Evolutionary conservation across 2,797 vertebrate genomes (phyloP).

Genomic region (Acrossocheilus fasciatus): DNA sequence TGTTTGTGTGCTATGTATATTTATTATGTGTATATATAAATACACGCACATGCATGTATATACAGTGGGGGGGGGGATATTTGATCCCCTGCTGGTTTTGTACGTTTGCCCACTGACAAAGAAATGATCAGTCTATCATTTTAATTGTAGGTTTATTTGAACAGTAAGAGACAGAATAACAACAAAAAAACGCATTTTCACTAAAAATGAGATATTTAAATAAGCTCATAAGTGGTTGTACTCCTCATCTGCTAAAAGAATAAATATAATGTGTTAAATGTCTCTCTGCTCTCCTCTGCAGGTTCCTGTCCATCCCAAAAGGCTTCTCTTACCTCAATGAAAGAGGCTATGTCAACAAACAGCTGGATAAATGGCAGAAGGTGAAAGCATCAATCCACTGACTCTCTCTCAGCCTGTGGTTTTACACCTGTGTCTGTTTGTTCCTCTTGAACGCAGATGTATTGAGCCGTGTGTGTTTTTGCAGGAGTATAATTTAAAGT

Average conservation of each 20-base stretch:
- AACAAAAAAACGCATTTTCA: too few relatives aligned
- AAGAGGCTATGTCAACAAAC: constrained; percentile 86
- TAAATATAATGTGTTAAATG: neutral
- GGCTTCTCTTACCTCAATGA: constrained; percentile 88
- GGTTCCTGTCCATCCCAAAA: constrained; percentile 88
- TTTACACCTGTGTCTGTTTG: neutral
- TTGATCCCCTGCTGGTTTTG: too few relatives aligned
- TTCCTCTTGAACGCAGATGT: neutral
- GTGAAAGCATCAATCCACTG: constrained; percentile 64
- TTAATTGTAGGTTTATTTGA: too few relatives aligned
- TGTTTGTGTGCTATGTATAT: too few relatives aligned
- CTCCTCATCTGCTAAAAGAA: neutral
- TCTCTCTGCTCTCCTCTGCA: constrained; percentile 62
- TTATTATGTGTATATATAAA: too few relatives aligned
- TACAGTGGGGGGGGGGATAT: too few relatives aligned
- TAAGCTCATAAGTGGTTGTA: neutral
- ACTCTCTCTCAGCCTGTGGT: neutral
- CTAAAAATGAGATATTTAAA: neutral
- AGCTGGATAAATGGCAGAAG: constrained; percentile 89
- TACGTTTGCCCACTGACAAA: too few relatives aligned
- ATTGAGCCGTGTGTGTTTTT: neutral
- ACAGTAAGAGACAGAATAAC: too few relatives aligned
- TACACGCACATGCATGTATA: too few relatives aligned
- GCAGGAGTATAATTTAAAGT: constrained; percentile 87
- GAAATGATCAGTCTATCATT: too few relatives aligned